Evolutionary conservation across 2,888 invertebrate species (phyloP), one percentile per base, ranked within the genome.

Genomic region (Amblyjoppa fuscipennis): DNA sequence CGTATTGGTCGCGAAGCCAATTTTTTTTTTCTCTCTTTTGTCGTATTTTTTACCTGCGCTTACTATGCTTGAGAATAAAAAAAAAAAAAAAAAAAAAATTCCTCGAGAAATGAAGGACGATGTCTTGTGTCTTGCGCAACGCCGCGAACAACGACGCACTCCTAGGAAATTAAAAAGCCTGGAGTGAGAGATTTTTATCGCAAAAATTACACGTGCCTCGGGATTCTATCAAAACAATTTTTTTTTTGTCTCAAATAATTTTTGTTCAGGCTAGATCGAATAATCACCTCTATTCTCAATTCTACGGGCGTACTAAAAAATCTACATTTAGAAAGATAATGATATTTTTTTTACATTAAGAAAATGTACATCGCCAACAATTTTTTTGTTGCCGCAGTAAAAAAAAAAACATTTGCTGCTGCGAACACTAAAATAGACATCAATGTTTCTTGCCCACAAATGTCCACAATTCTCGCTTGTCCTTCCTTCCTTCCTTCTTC

Each of bases 1-100:
- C 80, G 76, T 75, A 85, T 78, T 75, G 68, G 78, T 76, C 78
- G 68, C 75, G 76, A 77, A 85, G 83, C 77, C 73, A 69, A 81
- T 83, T 84, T 68, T 71, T 84, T 81, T 80, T 77, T 20, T 7
- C 77, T 61, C 34, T 81, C 78, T 83, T 59, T 4, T 38, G 41
- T 64, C 66, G 34, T 64, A 41, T 79, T 80, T 82, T 79, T 66
- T 41, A 38, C 59, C n/a, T 69, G 25, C 66, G 38, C 79, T 41
- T 69, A 7, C 34, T 9, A 25, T 56, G 25, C 56, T 56, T 9
- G 20, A 56, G 20, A 56, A 25, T 41, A 1, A 45, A 25, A 69
- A 70, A 70, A 71, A 85, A 13, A 85, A 13, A 85, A 11, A 59
- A 59, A 85, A 20, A 20, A 11, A 59, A 59, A 71, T 20, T 53